A percentile compares a stretch with the other conserved stretches of the same genome.
Evolutionary conservation across 2,797 vertebrate species (phyloP).

Genomic region (Champsocephalus gunnari): DNA sequence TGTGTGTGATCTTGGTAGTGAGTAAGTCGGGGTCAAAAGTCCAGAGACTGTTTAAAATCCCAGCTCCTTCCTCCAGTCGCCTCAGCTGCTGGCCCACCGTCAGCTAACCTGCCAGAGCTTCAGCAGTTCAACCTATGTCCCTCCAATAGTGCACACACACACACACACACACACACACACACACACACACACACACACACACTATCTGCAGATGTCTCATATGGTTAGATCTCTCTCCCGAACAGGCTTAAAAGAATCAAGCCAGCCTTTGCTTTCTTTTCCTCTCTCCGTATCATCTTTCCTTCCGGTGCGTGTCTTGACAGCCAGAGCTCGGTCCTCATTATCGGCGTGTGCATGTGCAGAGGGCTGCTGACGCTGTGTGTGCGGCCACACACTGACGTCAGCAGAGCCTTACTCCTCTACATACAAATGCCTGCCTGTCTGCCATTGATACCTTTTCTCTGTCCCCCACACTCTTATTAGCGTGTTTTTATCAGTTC

Average conservation of each 20-base stretch:
- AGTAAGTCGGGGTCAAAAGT: conserved; percentile 53
- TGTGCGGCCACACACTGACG: conserved; percentile 73
- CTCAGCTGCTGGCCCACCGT: conserved; percentile 24
- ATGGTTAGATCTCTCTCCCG: conserved; percentile 35
- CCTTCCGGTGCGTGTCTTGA: conserved; percentile 55
- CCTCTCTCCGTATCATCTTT: conserved; percentile 45
- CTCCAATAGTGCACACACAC: conserved; percentile 2
- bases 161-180: too few relatives aligned
- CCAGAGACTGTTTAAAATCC: conserved; percentile 48
- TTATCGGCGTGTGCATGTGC: conserved; percentile 70
- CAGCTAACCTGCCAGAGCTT: conserved; percentile 41
- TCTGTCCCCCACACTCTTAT: conserved; percentile 65
- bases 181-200: not conserved
- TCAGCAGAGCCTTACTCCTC: conserved; percentile 73
- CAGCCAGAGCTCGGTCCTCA: conserved; percentile 62
- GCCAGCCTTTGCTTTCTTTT: conserved; percentile 31
- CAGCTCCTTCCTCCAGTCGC: conserved; percentile 34
- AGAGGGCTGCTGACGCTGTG: conserved; percentile 67
- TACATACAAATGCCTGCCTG: conserved; percentile 72
- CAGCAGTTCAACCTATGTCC: conserved; percentile 43
- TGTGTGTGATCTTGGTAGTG: conserved; percentile 5
- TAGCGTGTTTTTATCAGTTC: conserved; percentile 80
- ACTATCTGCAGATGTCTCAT: conserved; percentile 28
- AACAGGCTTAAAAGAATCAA: conserved; percentile 36
- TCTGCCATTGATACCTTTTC: conserved; percentile 71